Evolutionary conservation across 2,888 invertebrate genomes (phyloP), one percentile per base, ranked within the genome.

Genomic region (Microlaimidae sp.): DNA sequence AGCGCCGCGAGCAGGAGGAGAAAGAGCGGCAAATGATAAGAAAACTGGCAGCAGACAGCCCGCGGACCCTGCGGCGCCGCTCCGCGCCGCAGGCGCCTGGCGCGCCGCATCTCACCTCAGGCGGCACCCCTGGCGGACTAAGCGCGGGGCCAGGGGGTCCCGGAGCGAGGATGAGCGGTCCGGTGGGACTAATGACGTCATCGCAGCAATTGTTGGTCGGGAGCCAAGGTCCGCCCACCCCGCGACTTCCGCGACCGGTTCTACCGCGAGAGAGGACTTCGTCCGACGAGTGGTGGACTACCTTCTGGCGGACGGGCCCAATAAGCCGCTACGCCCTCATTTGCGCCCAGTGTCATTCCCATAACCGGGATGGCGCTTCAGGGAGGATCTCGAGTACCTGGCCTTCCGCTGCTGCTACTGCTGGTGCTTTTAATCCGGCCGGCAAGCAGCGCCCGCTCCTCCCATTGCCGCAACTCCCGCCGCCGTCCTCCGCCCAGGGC

Each of bases 391-490:
- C 70, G 79, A 80, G 63, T 80, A 76, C 65, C 72, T 80, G 50
- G 84, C 85, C 46, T 97, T 85, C 73, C 78, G 81, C 50, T 97
- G 93, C 72, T 86, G 85, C 62, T 92, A 89, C 73, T 93, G 93
- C 72, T 81, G 80, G 55, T 62, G 76, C 78, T 29, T 77, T 83
- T 68, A 92, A 93, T 24, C 53, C 53, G 21, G 53, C 53, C 38
- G 7, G 51, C 17, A 53, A 53, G 32, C 51, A 49, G 32, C 49
- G 28, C 13, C 49, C 27, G 27, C 5, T 10, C 23, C 5, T 43
- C 21, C 43, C 43, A n/a, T 32, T 32, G 32, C 32, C 17, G 32
- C 32, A 71, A 82, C 53, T 81, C 83, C 7, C 77, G 78, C n/a
- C n/a, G n/a, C n/a, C n/a, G n/a, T n/a, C n/a, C n/a, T n/a, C n/a